These are phyloP conservation scores for Spilosoma lubricipeda DNA, from an alignment of 2,888 invertebrate genomes.

Conservation along the genomic window DNA sequence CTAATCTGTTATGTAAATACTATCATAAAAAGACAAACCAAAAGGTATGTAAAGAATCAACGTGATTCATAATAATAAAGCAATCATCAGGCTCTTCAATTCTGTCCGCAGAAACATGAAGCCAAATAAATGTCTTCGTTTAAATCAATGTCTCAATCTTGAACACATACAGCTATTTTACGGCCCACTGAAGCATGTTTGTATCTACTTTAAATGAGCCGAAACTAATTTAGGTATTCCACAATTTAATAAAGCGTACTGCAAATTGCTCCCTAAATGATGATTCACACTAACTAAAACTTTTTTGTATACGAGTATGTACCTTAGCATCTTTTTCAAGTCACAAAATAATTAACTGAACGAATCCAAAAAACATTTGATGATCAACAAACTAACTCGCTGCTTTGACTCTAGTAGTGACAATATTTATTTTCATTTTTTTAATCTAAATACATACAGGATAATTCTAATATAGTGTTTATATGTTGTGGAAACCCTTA, in stretches of 20 bases:
- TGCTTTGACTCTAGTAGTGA: too few relatives aligned
- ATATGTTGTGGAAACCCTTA: too few relatives aligned
- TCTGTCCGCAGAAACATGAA: slow-evolving; percentile 32
- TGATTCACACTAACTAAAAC: slow-evolving; percentile 50
- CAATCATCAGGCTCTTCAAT: slow-evolving; percentile 13
- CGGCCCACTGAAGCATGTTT: slow-evolving; percentile 63
- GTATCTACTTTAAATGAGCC: slow-evolving; percentile 63
- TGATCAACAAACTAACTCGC: too few relatives aligned
- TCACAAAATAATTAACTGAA: too few relatives aligned
- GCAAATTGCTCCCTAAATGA: slow-evolving; percentile 27
- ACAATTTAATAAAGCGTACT: slow-evolving; percentile 19
- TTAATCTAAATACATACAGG: too few relatives aligned
- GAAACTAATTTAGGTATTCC: slow-evolving; percentile 59
- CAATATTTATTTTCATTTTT: too few relatives aligned
- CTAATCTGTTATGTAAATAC: neutral
- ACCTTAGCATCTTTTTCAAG: too few relatives aligned
- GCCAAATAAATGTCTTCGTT: slow-evolving; percentile 39
- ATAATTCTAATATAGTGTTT: too few relatives aligned
- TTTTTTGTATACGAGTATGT: too few relatives aligned
- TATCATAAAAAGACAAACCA: neutral
- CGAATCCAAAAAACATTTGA: too few relatives aligned
- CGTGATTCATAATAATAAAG: slow-evolving; percentile 2
- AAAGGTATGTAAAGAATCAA: neutral
- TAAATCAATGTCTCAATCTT: slow-evolving; percentile 69
- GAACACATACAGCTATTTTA: slow-evolving; percentile 63